A percentile compares a stretch with the other conserved stretches of the same genome.
These are phyloP conservation scores for Noctua janthe DNA, from an alignment of 2,888 invertebrate species.

Conservation along the genomic window DNA sequence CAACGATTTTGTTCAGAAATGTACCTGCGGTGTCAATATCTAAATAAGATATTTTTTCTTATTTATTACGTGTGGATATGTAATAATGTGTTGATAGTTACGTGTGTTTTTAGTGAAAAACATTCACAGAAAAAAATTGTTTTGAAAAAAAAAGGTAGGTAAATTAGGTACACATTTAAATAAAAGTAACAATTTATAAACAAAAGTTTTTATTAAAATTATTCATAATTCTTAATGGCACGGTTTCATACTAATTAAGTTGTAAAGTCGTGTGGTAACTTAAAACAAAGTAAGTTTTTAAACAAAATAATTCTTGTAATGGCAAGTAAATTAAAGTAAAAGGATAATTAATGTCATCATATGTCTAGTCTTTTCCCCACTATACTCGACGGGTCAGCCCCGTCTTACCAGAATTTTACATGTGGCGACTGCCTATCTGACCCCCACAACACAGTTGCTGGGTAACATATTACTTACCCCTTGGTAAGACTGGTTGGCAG, in stretches of 20 bases:
- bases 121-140: not conserved
- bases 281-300: constrained; percentile 3
- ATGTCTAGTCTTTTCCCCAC: not conserved
- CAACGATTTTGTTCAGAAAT: not conserved
- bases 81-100: not conserved
- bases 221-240: constrained; percentile 48
- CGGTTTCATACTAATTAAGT: constrained; percentile 39
- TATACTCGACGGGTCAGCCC: not conserved
- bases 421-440: not conserved
- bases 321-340: not conserved
- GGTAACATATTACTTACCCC: not conserved
- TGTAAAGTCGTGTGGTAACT: constrained; percentile 13
- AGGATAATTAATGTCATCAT: not conserved
- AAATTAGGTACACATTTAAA: not conserved
- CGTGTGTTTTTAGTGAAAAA: not conserved
- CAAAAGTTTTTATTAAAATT: constrained; percentile 34
- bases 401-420: not conserved
- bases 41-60: not conserved
- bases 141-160: not conserved
- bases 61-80: not conserved
- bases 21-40: not conserved
- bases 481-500: not conserved
- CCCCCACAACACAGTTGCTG: not conserved
- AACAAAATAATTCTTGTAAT: not conserved
- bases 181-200: not conserved